A percentile compares a stretch with the other conserved stretches of the same genome.
These are phyloP conservation scores for Drosophila repletoides DNA, from an alignment of 1,140 invertebrate genomes.

Conservation along the genomic window DNA sequence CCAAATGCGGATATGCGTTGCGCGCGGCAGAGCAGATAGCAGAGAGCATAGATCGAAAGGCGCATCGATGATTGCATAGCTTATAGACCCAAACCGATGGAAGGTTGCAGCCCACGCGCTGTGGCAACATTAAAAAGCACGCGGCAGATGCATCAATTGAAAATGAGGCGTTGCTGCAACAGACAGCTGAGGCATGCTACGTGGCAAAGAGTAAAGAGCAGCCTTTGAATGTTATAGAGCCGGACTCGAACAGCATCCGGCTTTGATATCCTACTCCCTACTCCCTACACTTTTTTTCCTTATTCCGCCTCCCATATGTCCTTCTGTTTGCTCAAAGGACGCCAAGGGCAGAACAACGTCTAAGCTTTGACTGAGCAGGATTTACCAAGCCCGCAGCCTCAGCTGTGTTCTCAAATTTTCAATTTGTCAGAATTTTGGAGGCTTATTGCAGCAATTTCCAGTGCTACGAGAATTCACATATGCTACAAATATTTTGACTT, in stretches of 20 bases:
- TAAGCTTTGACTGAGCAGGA: slow-evolving; percentile 30
- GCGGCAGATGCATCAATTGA: slow-evolving; percentile 65
- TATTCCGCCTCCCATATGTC: not conserved
- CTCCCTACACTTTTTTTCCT: slow-evolving; percentile 3
- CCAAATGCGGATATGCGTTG: slow-evolving; percentile 31
- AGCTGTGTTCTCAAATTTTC: slow-evolving; percentile 28
- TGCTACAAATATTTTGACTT: too few species aligned
- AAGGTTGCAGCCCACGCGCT: not conserved
- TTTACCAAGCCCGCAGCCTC: not conserved
- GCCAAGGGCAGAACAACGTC: not conserved
- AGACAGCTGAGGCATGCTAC: too few species aligned
- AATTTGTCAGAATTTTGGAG: slow-evolving; percentile 42
- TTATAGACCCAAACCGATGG: slow-evolving; percentile 7
- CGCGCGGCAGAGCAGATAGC: slow-evolving; percentile 32
- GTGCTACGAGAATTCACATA: too few species aligned
- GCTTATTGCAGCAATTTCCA: too few species aligned
- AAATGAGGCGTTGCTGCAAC: slow-evolving; percentile 51
- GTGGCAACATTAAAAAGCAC: slow-evolving; percentile 45
- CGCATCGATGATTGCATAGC: slow-evolving; percentile 70
- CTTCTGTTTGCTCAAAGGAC: slow-evolving; percentile 5
- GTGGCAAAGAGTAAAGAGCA: slow-evolving; percentile 3
- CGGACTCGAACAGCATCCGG: not conserved
- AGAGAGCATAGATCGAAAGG: slow-evolving; percentile 39
- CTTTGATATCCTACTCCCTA: too few species aligned
- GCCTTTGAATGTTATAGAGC: slow-evolving; percentile 29